phyloP scores from a whole-genome alignment of 2,113 vertebrate species.

The Tragelaphus buxtoni region DNA sequence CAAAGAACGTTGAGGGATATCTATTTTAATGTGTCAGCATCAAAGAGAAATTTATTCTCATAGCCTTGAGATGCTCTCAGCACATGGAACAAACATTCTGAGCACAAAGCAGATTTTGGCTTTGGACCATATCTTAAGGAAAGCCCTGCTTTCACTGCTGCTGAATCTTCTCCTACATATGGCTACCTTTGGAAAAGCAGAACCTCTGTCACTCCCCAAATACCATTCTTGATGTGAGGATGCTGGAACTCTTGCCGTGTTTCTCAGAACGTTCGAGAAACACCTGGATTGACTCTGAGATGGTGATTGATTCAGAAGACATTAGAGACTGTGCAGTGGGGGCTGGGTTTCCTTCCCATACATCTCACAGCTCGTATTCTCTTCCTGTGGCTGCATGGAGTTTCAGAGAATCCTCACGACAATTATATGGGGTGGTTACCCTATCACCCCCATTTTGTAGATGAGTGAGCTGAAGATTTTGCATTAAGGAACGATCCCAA shows the following conservation, averaged over 20 bases:
- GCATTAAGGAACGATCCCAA: neutral
- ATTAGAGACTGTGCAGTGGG: accelerated
- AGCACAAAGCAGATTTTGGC: neutral
- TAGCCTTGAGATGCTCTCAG: neutral
- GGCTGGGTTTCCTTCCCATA: accelerated
- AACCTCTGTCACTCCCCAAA: neutral
- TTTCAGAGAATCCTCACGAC: neutral
- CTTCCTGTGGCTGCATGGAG: neutral
- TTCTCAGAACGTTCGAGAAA: neutral
- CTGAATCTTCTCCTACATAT: neutral
- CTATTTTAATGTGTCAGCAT: slow-evolving; percentile 40
- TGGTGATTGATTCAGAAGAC: neutral
- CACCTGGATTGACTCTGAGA: neutral
- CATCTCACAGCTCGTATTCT: neutral
- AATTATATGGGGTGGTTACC: neutral
- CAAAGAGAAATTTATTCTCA: slow-evolving; percentile 7
- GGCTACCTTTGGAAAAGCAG: neutral
- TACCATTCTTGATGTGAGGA: neutral
- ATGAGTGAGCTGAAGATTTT: neutral
- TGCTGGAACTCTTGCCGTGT: neutral
- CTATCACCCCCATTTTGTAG: neutral
- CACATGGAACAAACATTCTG: neutral
- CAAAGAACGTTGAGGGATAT: slow-evolving; percentile 19
- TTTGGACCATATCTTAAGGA: neutral
- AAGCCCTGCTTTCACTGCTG: neutral